Evolutionary conservation across 2,113 vertebrate species (phyloP), one percentile per base, ranked within the genome.

Genomic region (Lonchura striata): DNA sequence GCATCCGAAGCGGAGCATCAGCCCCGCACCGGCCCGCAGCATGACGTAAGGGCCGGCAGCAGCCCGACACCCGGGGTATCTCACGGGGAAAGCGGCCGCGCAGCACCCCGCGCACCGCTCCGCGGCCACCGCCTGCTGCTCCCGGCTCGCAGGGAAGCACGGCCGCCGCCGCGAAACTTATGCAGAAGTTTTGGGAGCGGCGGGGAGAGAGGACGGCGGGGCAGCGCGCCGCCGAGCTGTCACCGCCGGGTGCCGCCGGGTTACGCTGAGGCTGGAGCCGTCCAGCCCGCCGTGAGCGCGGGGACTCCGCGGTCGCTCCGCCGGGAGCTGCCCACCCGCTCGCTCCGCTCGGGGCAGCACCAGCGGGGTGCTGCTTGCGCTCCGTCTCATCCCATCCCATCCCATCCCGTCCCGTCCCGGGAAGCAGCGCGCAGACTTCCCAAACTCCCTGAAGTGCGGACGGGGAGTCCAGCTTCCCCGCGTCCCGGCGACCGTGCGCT

Each of bases 31-130:
- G 97, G 97, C 96, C 98, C 98, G 99, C 98, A 98, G 98, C 98
- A 99, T 99, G 99, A 99, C 99, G 99, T 99, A 96, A 99, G 99
- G 98, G 97, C 96, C 96, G 94, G 94, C 92, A 94, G 96, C 95
- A 96, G 97, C 94, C 96, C 97, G 93, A 94, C 96, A 97, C 96
- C 88, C 96, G 88, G 97, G 95, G 94, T 85, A 94, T 97, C 97
- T 95, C 95, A 96, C 91, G 91, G 83, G 69, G 50, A 81, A 24
- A 18, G 90, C 64, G 59, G 39, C 53, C 63, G 28, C 72, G 85
- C 76, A 64, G 25, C 25, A 10, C 71, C 7, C 78, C 57, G 63
- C 50, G 63, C 50, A 41, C 13, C 22, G 39, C 86, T 57, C 82
- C 71, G 70, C 77, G 18, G 25, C 28, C 68, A 3, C n/a, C 15